Evolutionary conservation across 2,797 vertebrate species (phyloP).

Genomic region (Pseudochirops corinnae): DNA sequence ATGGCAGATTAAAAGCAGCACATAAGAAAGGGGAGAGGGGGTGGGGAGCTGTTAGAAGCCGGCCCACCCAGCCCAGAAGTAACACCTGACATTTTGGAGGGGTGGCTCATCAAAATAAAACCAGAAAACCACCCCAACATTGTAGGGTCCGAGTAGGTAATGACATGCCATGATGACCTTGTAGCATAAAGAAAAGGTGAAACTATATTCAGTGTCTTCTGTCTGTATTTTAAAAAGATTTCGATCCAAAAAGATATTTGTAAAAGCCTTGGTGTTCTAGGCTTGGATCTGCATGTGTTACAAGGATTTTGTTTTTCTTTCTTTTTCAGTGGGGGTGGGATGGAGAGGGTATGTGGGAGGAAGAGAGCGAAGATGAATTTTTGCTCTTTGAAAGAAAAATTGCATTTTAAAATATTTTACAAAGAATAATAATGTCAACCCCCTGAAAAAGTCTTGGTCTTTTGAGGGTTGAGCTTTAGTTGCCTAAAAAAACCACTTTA

Average conservation of each 20-base stretch:
- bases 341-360: not conserved
- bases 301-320: not conserved
- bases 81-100: slow-evolving; percentile 16
- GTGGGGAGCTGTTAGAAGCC: not conserved
- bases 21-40: slow-evolving; percentile 4
- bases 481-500: not conserved
- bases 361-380: not conserved
- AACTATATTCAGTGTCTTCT: not conserved
- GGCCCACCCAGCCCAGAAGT: slow-evolving; percentile 2
- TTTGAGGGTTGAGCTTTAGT: slow-evolving; percentile 24
- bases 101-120: slow-evolving; percentile 2
- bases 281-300: not conserved
- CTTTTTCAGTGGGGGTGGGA: not conserved
- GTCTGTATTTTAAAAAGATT: not conserved
- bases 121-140: not conserved
- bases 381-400: not conserved
- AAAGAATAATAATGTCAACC: not conserved
- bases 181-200: slow-evolving; percentile 20
- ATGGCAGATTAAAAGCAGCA: slow-evolving; percentile 29
- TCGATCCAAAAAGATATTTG: not conserved
- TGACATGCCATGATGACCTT: slow-evolving; percentile 2
- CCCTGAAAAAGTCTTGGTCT: not conserved
- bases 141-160: slow-evolving; percentile 16
- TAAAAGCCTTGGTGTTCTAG: not conserved
- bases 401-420: not conserved